Evolutionary conservation across 1,140 invertebrate species (phyloP).

Genomic region (Drosophila nigrodunni): DNA sequence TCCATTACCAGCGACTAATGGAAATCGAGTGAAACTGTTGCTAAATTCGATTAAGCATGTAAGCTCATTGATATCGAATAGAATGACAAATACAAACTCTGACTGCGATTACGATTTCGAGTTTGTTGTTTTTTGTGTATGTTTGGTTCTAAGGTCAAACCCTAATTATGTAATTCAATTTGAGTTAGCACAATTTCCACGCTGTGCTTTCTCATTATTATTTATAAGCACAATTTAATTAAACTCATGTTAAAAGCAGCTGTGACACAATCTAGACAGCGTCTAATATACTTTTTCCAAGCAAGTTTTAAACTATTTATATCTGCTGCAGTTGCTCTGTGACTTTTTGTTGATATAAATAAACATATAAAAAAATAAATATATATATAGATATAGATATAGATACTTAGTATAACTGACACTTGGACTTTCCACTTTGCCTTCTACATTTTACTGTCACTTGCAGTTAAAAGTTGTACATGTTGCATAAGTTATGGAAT

Average conservation of each 20-base stretch:
- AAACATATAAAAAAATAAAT: conserved; percentile 42
- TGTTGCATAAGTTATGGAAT: neutral
- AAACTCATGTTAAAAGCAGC: conserved; percentile 56
- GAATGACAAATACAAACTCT: conserved; percentile 21
- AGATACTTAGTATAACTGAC: neutral
- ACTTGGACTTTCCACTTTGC: conserved; percentile 46
- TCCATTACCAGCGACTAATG: conserved; percentile 77
- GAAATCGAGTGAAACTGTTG: conserved; percentile 74
- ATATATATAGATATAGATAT: neutral
- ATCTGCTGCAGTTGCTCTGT: conserved; percentile 18
- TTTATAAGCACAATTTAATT: conserved; percentile 77
- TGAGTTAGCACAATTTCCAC: conserved; percentile 14
- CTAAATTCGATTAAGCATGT: conserved; percentile 78
- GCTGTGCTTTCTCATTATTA: conserved; percentile 46
- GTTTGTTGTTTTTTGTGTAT: conserved; percentile 40
- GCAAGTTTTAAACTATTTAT: conserved; percentile 25
- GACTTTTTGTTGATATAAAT: conserved; percentile 26
- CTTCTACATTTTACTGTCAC: conserved; percentile 22
- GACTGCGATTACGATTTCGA: conserved; percentile 19
- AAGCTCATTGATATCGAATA: conserved; percentile 67
- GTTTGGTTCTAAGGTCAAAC: conserved; percentile 30
- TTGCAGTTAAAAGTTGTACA: conserved; percentile 57
- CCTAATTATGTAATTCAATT: conserved; percentile 77
- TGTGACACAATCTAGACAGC: conserved; percentile 11
- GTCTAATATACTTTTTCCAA: neutral